Evolutionary conservation across 2,113 vertebrate species (phyloP).

Genomic region (Pterophyllum scalare): DNA sequence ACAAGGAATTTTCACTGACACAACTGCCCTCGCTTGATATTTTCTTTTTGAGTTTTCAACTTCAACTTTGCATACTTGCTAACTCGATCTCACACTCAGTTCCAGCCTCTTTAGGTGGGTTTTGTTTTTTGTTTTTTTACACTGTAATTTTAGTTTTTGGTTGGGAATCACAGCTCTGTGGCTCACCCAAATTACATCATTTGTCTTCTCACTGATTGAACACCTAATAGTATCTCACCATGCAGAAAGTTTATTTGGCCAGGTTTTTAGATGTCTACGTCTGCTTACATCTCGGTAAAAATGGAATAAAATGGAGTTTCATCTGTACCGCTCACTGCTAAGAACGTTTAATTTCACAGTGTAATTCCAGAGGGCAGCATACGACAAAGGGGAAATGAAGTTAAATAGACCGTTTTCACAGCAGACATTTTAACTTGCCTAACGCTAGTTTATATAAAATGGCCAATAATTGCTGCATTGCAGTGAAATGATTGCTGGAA

Average conservation of each 20-base stretch:
- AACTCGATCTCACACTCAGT: not conserved
- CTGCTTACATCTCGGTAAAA: not conserved
- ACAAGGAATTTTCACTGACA: not conserved
- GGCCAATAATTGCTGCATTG: not conserved
- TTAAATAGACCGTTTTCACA: not conserved
- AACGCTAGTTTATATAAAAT: not conserved
- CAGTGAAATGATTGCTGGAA: not conserved
- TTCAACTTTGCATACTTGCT: constrained; percentile 8
- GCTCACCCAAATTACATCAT: not conserved
- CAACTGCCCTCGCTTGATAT: not conserved
- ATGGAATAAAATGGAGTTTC: not conserved
- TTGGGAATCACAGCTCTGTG: not conserved
- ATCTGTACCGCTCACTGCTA: not conserved
- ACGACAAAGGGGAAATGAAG: not conserved
- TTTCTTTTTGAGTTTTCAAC: not conserved
- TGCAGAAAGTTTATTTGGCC: not conserved
- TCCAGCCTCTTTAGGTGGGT: not conserved
- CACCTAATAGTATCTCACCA: not conserved
- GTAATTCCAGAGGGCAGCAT: not conserved
- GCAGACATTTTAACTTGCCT: not conserved
- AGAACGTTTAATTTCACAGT: not conserved
- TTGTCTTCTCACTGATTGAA: not conserved
- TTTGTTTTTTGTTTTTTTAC: not conserved
- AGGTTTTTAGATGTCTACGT: not conserved
- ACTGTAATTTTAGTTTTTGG: not conserved